These are phyloP conservation scores for Syngnathus rostellatus DNA, from an alignment of 2,797 vertebrate species.

Conservation along the genomic window DNA sequence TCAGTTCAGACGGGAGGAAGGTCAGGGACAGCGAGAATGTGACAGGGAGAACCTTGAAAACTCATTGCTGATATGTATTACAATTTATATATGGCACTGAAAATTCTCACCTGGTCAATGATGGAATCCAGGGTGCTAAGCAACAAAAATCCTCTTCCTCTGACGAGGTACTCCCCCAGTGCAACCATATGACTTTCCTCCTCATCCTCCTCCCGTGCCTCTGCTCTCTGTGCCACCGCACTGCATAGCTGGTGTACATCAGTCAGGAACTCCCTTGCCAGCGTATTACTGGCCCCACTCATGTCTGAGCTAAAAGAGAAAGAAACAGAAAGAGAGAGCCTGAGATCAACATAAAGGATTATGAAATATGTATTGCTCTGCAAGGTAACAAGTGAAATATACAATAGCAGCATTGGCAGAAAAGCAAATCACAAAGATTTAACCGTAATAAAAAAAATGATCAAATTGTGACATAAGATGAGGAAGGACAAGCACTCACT, in stretches of 20 bases:
- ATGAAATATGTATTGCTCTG: not conserved
- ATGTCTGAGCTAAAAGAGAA: constrained; percentile 80
- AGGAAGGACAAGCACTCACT: too few relatives aligned
- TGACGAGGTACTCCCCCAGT: constrained; percentile 91
- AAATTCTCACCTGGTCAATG: constrained; percentile 83
- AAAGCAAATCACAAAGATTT: too few relatives aligned
- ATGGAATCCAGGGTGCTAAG: constrained; percentile 86
- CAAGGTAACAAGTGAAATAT: not conserved
- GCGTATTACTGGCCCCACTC: constrained; percentile 91
- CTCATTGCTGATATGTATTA: not conserved
- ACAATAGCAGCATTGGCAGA: too few relatives aligned
- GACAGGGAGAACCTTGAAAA: not conserved
- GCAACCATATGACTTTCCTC: constrained; percentile 93
- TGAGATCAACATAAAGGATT: not conserved
- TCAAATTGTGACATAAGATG: too few relatives aligned
- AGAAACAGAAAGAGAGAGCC: not conserved
- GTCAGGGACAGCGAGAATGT: not conserved
- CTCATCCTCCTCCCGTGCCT: constrained; percentile 84
- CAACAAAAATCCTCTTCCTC: constrained; percentile 85
- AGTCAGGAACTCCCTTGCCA: constrained; percentile 94
- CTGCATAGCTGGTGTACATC: constrained; percentile 96
- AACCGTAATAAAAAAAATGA: too few relatives aligned
- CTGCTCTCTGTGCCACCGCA: constrained; percentile 83
- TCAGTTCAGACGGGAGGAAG: not conserved
- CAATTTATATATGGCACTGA: not conserved